Base-by-base conservation (phyloP, 2,113 vertebrate genomes). In the Trogon melanurus region DNA sequence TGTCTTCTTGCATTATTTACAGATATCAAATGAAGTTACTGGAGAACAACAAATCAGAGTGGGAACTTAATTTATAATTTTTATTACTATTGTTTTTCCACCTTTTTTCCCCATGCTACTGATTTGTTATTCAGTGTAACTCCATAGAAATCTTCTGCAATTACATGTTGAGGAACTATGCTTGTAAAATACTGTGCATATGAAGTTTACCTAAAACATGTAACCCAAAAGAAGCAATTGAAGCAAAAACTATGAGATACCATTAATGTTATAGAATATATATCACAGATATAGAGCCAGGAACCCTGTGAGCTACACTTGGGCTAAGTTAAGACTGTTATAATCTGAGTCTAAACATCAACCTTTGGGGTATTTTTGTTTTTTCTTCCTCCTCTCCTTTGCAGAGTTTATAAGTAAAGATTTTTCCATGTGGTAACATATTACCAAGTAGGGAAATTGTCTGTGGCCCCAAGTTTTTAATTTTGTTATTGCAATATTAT, bases 371-470 rank as follows among this genome's bases (percentile, higher is more conserved):
- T 41, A 9, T 36, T 67, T 38, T 85, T 53, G 19, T 27, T 22
- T 64, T n/a, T 10, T 20, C 41, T 72, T 70, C 45, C 27, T 5
- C 4, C 9, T 56, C 32, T 21, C 10, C 14, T 27, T 29, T n/a
- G 38, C 11, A 65, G 56, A 65, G n/a, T 34, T 96, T 30, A 64
- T 48, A 78, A 70, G 26, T 72, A 2, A 34, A 56, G 38, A 69
- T 51, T n/a, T 64, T 69, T 64, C 60, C 29, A 30, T 27, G 9
- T 76, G 88, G 60, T 65, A 83, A n/a, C 57, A n/a, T 16, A 53
- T 89, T 69, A 89, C 54, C 36, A 86, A 94, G 47, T 11, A 83
- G n/a, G 36, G 72, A 92, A 67, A 58, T 83, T 15, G 96, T 83
- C 89, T 57, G 62, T 79, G 54, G 32, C n/a, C 53, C 30, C 3